A percentile compares a stretch with the other conserved stretches of the same genome.
phyloP scores from a whole-genome alignment of 2,113 vertebrate species.

The Coptodon bakossiorum region DNA sequence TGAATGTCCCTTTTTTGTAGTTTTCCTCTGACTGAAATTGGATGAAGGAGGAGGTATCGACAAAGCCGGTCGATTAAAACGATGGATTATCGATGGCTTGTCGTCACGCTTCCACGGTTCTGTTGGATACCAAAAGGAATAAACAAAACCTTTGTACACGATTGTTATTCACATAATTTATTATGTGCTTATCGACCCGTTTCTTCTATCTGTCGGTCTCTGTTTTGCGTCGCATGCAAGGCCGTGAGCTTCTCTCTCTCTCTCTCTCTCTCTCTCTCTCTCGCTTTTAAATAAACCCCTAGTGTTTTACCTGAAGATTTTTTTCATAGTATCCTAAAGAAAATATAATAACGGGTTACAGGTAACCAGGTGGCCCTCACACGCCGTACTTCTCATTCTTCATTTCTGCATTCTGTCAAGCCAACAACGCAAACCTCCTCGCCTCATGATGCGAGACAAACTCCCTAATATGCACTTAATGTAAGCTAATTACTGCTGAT shows the following conservation, averaged over 20 bases:
- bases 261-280: neutral
- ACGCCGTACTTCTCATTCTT: neutral
- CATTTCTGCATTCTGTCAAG: neutral
- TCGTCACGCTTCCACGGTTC: neutral
- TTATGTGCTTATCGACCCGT: constrained; percentile 21
- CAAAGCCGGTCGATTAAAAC: constrained; percentile 28
- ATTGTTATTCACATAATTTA: neutral
- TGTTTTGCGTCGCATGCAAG: neutral
- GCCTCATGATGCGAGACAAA: neutral
- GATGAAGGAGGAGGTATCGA: constrained; percentile 11
- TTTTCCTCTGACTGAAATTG: neutral
- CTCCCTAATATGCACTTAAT: constrained; percentile 29
- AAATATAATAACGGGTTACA: neutral
- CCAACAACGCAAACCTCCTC: neutral
- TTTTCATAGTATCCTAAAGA: neutral
- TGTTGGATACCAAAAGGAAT: neutral
- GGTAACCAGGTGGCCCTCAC: neutral
- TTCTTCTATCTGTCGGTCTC: neutral
- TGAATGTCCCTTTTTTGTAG: neutral
- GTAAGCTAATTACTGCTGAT: constrained; percentile 50
- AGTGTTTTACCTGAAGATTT: neutral
- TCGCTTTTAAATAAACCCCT: neutral
- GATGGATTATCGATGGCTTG: constrained; percentile 33
- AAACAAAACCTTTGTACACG: constrained; percentile 36
- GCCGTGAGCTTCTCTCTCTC: neutral